Percentiles rank a stretch among this genome's conserved stretches.
Evolutionary conservation across 2,113 vertebrate genomes (phyloP).

Genomic region (Oryzias javanicus): DNA sequence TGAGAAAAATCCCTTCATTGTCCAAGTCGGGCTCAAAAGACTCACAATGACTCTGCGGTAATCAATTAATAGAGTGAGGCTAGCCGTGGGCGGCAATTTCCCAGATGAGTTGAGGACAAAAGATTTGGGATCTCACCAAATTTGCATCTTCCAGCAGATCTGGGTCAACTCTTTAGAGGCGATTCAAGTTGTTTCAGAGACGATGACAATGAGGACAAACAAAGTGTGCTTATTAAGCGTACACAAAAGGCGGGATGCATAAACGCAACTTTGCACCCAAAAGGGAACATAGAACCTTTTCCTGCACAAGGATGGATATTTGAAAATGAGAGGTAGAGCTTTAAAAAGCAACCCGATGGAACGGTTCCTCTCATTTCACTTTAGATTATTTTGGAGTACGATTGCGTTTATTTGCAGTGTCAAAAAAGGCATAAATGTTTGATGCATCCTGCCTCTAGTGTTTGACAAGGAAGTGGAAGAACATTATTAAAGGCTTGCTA

Average conservation of each 20-base stretch:
- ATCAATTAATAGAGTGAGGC: slow-evolving; percentile 28
- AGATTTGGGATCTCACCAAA: slow-evolving; percentile 30
- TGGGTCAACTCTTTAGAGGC: slow-evolving; percentile 51
- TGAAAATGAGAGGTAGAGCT: not conserved
- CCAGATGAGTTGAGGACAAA: slow-evolving; percentile 48
- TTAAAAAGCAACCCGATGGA: no score
- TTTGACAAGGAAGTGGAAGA: no score
- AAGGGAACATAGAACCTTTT: not conserved
- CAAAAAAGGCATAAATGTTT: no score
- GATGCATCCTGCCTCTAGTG: no score
- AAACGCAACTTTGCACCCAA: slow-evolving; percentile 8
- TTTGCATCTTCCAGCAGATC: slow-evolving; percentile 35
- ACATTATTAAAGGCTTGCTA: no score
- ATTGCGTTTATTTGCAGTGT: no score
- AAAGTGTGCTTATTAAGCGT: slow-evolving; percentile 16
- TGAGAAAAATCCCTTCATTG: slow-evolving; percentile 25
- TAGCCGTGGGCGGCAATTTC: slow-evolving; percentile 29
- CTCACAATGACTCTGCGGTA: slow-evolving; percentile 40
- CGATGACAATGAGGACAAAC: slow-evolving; percentile 34
- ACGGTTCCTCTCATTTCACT: no score
- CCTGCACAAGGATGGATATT: not conserved
- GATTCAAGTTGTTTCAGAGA: slow-evolving; percentile 42
- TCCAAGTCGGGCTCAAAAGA: slow-evolving; percentile 1
- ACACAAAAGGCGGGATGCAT: slow-evolving; percentile 34
- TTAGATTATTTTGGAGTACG: no score